Evolutionary conservation across 2,797 vertebrate genomes (phyloP), one percentile per base, ranked within the genome.

Genomic region (Tympanoctomys barrerae): DNA sequence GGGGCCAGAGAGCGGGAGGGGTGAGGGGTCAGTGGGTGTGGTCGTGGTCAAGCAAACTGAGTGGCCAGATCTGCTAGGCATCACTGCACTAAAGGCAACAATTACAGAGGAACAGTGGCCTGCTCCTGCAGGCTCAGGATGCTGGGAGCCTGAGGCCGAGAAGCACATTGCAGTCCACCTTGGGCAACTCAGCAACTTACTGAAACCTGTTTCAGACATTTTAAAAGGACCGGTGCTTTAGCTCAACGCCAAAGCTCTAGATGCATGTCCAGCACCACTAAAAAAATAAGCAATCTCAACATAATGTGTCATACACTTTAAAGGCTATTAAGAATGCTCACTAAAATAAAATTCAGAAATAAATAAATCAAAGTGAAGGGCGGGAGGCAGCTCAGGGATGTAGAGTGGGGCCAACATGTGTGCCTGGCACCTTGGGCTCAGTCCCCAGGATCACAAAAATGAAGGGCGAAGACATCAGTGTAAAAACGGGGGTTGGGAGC

Each of bases 11-110:
- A 46, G 5, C 6, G 28, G n/a, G 0, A 14, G 2, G 2, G 2
- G 2, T 0, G 46, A 21, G 8, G 31, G 11, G 6, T 26, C 39
- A 3, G 28, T 28, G 13, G 31, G 2, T 49, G 2, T 19, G 12
- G 61, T 7, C 22, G n/a, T 3, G 16, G 77, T 4, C 33, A 21
- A 31, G 57, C 18, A 3, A 28, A 39, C 19, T 0, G 57, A 36
- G 2, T 0, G 16, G 3, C 2, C 64, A 33, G 57, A 64, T 5
- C 33, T 28, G 33, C 46, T 36, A 18, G 26, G 21, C 46, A 12
- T 18, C 59, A 28, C 19, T 19, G 46, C 19, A 36, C 16, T 21
- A 21, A 8, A 79, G 42, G 11, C 49, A 39, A 28, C 49, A 49
- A 7, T 42, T 9, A 73, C 7, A 9, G 11, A 22, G 24, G 39